Evolutionary conservation across 2,797 vertebrate species (phyloP).

Genomic region (Cynopterus sphinx): DNA sequence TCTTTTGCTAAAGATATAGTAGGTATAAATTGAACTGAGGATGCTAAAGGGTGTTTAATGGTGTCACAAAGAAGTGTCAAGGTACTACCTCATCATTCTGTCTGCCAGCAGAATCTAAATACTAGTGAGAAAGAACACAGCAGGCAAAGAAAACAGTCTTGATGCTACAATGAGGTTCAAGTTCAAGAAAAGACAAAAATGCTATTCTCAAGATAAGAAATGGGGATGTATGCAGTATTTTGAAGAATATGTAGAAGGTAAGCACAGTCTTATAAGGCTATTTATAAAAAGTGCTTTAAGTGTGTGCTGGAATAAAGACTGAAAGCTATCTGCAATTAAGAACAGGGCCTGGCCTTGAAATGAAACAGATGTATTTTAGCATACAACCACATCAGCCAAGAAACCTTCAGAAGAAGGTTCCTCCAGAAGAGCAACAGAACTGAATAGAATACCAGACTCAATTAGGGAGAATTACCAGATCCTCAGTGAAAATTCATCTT

Average conservation of each 20-base stretch:
- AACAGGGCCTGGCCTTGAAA: neutral
- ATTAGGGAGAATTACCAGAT: neutral
- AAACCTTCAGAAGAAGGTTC: neutral
- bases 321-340: neutral
- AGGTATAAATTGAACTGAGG: neutral
- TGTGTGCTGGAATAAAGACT: neutral
- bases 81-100: neutral
- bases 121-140: neutral
- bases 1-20: neutral
- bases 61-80: neutral
- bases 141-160: neutral
- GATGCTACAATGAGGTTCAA: neutral
- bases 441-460: neutral
- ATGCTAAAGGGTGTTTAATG: neutral
- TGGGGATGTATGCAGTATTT: neutral
- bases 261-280: neutral
- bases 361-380: neutral
- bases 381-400: neutral
- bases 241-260: neutral
- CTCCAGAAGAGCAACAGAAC: neutral
- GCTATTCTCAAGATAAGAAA: neutral
- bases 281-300: neutral
- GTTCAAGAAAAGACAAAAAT: conserved; percentile 42
- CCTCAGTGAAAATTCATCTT: neutral
- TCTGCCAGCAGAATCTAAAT: neutral